Conservation (phyloP, 2,888 invertebrate genomes). For the Dichetophora obliterata region DNA sequence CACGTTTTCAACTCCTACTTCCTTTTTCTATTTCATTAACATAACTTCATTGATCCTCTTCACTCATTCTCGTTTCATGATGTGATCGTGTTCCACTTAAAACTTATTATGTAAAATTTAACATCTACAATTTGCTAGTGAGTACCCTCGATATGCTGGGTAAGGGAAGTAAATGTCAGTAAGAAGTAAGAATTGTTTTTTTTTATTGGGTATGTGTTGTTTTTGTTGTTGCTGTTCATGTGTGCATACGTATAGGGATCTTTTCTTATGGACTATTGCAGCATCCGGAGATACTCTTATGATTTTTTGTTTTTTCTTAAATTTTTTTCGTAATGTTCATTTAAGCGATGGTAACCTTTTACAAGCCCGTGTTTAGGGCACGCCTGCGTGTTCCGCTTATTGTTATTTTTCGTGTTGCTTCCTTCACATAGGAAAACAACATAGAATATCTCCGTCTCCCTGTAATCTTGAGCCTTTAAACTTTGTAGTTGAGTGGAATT, state of each 20-base stretch:
- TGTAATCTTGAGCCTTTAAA: background rate
- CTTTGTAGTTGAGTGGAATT: conserved; percentile 32
- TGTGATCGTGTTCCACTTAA: conserved; percentile 5
- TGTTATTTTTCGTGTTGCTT: background rate
- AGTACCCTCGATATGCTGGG: background rate
- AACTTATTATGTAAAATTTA: background rate
- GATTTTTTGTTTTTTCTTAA: too few relatives aligned
- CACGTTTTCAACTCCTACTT: conserved; percentile 18
- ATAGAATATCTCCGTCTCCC: too few relatives aligned
- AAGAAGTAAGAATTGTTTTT: background rate
- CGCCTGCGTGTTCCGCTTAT: background rate
- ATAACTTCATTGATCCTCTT: conserved; percentile 12
- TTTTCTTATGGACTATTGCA: background rate
- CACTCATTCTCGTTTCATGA: background rate
- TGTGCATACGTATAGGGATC: background rate
- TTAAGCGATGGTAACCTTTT: too few relatives aligned
- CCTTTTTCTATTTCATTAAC: conserved; percentile 8
- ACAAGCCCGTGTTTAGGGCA: conserved; percentile 13
- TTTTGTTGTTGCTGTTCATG: background rate
- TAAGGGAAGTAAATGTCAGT: conserved; percentile 16
- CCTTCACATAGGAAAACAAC: background rate
- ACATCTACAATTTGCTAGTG: background rate
- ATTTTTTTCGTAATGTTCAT: too few relatives aligned
- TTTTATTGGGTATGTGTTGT: too few relatives aligned
- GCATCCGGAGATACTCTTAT: too few relatives aligned